A percentile compares a stretch with the other conserved stretches of the same genome.
Evolutionary conservation across 2,888 invertebrate species (phyloP).

Genomic region (Cephus spinipes): DNA sequence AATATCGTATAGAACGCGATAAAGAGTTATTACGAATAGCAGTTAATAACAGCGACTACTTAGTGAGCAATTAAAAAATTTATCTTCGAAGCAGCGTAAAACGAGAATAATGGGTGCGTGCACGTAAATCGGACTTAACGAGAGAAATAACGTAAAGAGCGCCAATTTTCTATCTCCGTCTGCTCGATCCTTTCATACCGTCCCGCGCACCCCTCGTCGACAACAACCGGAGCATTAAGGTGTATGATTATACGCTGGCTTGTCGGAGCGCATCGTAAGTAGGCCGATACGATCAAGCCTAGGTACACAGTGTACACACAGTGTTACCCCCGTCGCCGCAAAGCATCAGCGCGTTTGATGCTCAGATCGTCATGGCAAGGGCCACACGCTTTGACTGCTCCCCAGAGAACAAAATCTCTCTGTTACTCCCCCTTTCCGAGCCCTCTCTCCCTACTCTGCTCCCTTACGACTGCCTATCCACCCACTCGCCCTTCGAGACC

Average conservation of each 20-base stretch:
- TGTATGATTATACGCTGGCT: slow-evolving; percentile 54
- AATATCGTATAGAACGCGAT: not conserved
- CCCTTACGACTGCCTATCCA: not conserved
- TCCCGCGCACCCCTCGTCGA: not conserved
- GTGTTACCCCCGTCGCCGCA: slow-evolving; percentile 44
- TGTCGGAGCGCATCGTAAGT: slow-evolving; percentile 47
- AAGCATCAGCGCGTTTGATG: slow-evolving; percentile 60
- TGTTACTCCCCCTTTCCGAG: slow-evolving; percentile 40
- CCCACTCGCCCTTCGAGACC: slow-evolving; percentile 11
- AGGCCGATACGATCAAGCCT: slow-evolving; percentile 41
- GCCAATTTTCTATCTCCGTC: not conserved
- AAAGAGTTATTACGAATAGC: not conserved
- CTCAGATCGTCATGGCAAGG: slow-evolving; percentile 60
- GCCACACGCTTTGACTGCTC: slow-evolving; percentile 65
- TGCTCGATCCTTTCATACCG: not conserved
- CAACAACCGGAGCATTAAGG: slow-evolving; percentile 32
- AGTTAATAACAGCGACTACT: not conserved
- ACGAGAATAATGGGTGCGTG: not conserved
- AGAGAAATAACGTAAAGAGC: slow-evolving; percentile 24
- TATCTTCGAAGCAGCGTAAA: not conserved
- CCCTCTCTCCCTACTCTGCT: not conserved
- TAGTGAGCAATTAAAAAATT: not conserved
- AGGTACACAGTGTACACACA: slow-evolving; percentile 9
- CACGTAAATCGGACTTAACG: slow-evolving; percentile 35
- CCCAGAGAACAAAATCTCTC: slow-evolving; percentile 64